Conservation (phyloP, 1,140 invertebrate species). For the Portunus trituberculatus region DNA sequence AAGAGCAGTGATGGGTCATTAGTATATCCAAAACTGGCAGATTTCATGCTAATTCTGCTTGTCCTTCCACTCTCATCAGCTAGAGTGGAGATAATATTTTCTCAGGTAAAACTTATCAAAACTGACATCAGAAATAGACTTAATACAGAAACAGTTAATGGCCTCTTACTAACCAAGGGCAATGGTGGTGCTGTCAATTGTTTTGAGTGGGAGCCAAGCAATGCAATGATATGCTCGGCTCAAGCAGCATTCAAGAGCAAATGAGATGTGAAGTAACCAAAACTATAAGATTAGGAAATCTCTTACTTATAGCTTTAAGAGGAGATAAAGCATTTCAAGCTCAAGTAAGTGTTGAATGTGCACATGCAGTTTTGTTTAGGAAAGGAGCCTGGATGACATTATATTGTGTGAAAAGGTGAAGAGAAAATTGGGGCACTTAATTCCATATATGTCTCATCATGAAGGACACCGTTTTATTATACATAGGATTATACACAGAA, state of each 20-base stretch:
- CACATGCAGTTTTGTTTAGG: neutral
- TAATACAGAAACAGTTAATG: neutral
- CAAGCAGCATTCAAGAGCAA: too few relatives aligned
- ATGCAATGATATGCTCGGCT: too few relatives aligned
- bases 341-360: neutral
- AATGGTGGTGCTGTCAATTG: neutral
- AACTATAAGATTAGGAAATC: neutral
- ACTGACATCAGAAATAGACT: neutral
- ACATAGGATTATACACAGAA: neutral
- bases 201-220: neutral
- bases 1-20: neutral
- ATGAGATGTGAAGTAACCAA: neutral
- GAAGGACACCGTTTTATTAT: neutral
- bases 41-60: neutral
- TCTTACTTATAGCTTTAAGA: neutral
- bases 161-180: neutral
- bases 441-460: too few relatives aligned
- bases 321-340: neutral
- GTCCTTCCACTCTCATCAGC: neutral
- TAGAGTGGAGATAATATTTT: slow-evolving; percentile 31
- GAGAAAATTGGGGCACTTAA: neutral
- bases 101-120: slow-evolving; percentile 1
- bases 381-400: neutral
- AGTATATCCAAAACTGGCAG: neutral
- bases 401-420: neutral